phyloP scores from a whole-genome alignment of 2,797 vertebrate species.

The Synaphobranchus kaupii region DNA sequence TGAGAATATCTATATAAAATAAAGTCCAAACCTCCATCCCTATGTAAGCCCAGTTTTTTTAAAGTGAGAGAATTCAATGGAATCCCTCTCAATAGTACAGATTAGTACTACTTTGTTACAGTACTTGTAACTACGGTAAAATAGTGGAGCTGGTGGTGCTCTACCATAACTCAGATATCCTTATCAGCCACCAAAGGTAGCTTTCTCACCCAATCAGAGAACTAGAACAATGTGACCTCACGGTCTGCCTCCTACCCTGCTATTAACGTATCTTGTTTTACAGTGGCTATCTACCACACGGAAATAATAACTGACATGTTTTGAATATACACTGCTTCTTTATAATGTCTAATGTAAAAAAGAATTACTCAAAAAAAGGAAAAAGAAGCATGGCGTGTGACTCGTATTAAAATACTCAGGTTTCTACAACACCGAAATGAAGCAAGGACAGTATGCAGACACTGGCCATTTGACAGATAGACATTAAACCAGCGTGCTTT shows the following conservation, averaged over 20 bases:
- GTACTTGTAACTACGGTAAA: neutral
- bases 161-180: neutral
- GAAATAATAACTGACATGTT: slow-evolving; percentile 1
- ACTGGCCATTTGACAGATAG: neutral
- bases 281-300: too few relatives aligned
- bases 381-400: slow-evolving; percentile 35
- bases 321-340: neutral
- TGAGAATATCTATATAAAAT: too few relatives aligned
- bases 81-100: neutral
- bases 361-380: neutral
- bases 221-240: neutral
- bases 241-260: neutral
- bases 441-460: neutral
- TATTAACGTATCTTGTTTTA: too few relatives aligned
- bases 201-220: slow-evolving; percentile 1
- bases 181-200: neutral
- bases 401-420: neutral
- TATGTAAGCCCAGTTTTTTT: neutral
- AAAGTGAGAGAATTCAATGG: too few relatives aligned
- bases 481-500: neutral
- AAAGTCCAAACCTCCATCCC: too few relatives aligned
- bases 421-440: neutral
- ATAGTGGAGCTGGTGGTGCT: neutral
- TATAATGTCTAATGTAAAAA: neutral
- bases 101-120: neutral